phyloP scores from a whole-genome alignment of 2,797 vertebrate species.

The Propithecus perrieri region DNA sequence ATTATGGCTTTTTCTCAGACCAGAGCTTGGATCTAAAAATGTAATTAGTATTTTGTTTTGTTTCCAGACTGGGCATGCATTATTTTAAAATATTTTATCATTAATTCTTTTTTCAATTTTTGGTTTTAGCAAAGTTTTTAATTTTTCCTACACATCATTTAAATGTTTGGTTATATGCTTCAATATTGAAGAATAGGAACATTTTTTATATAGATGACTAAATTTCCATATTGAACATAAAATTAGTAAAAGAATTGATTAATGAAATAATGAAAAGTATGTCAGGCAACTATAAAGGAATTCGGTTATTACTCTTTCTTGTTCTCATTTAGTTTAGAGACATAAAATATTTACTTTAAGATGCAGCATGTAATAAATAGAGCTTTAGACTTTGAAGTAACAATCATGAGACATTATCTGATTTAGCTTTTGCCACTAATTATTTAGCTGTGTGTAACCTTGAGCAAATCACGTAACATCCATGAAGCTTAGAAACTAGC shows the following conservation, averaged over 20 bases:
- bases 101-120: background rate
- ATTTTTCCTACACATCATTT: background rate
- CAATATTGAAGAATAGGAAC: background rate
- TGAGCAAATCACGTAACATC: background rate
- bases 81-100: conserved; percentile 12
- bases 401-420: background rate
- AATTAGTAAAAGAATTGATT: background rate
- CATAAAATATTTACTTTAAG: conserved; percentile 31
- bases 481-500: background rate
- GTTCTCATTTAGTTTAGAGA: background rate
- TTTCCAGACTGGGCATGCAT: background rate
- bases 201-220: background rate
- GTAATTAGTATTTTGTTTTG: background rate
- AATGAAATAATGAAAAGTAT: background rate
- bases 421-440: background rate
- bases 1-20: conserved; percentile 1
- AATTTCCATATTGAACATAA: background rate
- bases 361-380: background rate
- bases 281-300: background rate
- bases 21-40: conserved; percentile 1
- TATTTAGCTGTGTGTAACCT: background rate
- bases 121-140: background rate
- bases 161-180: background rate
- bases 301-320: background rate
- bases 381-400: background rate